Conservation (phyloP, 1,140 invertebrate genomes). For the Drosophila ananassae region DNA sequence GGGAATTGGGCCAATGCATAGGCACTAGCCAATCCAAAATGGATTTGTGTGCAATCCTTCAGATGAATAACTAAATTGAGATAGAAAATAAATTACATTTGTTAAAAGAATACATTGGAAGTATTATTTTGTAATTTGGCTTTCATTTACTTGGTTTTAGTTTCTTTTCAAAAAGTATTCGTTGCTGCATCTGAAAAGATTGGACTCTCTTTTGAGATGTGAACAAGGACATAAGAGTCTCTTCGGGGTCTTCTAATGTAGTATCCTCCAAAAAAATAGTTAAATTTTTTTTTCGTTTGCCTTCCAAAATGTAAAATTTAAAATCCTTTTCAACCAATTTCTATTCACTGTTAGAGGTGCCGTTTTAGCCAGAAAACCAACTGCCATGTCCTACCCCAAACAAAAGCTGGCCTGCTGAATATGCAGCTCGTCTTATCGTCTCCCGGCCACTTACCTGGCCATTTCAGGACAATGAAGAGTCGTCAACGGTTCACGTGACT, state of each 20-base stretch:
- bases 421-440: constrained; percentile 7
- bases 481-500: constrained; percentile 47
- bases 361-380: constrained; percentile 5
- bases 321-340: not conserved
- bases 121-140: too few species aligned
- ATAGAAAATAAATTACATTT: not conserved
- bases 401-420: constrained; percentile 11
- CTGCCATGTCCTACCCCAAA: constrained; percentile 25
- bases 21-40: constrained; percentile 2
- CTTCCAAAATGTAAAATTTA: too few species aligned
- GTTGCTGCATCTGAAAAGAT: too few species aligned
- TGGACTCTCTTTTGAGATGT: too few species aligned
- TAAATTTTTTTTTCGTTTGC: too few species aligned
- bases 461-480: constrained; percentile 37
- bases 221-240: too few species aligned
- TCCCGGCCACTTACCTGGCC: constrained; percentile 33
- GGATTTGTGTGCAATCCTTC: not conserved
- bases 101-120: not conserved
- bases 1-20: constrained; percentile 7
- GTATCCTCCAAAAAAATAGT: too few species aligned
- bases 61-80: constrained; percentile 3
- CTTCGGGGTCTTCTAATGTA: too few species aligned
- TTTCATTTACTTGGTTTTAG: too few species aligned
- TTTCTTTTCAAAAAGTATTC: too few species aligned
- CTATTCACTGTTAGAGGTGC: constrained; percentile 7